Evolutionary conservation across 2,888 invertebrate species (phyloP).

Genomic region (Cremastobaeus sp.): DNA sequence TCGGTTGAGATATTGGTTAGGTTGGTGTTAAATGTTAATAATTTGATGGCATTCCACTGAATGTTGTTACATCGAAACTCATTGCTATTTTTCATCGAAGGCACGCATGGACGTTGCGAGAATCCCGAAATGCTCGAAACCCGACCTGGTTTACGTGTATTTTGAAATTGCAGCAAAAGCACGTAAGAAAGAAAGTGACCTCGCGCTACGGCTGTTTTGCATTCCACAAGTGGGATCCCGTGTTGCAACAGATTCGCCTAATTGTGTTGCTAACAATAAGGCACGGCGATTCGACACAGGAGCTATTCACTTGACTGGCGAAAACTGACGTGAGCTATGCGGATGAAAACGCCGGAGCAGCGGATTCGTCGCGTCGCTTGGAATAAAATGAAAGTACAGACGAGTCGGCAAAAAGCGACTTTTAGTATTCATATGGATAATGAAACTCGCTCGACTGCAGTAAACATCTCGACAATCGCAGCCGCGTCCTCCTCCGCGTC

Average conservation of each 20-base stretch:
- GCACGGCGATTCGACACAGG: constrained; percentile 22
- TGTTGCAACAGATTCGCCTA: constrained; percentile 49
- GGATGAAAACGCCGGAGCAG: constrained; percentile 15
- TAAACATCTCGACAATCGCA: no score
- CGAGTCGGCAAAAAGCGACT: constrained; percentile 15
- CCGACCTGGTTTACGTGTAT: constrained; percentile 5
- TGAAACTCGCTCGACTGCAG: constrained; percentile 5
- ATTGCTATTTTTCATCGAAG: no score
- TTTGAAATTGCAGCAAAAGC: constrained; percentile 31
- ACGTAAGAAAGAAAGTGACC: constrained; percentile 46
- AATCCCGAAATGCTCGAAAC: no score
- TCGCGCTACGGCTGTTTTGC: constrained; percentile 37
- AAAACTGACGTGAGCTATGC: constrained; percentile 11
- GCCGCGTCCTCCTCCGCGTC: no score
- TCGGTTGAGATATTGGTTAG: no score
- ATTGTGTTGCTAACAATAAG: constrained; percentile 47
- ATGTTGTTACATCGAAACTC: no score
- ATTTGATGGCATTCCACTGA: no score
- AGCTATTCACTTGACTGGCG: constrained; percentile 21
- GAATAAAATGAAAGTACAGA: constrained; percentile 26
- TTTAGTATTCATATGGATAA: constrained; percentile 24
- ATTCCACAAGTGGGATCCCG: constrained; percentile 46
- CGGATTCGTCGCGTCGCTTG: constrained; percentile 1
- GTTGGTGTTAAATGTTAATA: no score
- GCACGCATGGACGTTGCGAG: no score